Percentiles rank a stretch among this genome's conserved stretches.
Evolutionary conservation across 2,888 invertebrate genomes (phyloP).

Genomic region (Aethes cnicana): DNA sequence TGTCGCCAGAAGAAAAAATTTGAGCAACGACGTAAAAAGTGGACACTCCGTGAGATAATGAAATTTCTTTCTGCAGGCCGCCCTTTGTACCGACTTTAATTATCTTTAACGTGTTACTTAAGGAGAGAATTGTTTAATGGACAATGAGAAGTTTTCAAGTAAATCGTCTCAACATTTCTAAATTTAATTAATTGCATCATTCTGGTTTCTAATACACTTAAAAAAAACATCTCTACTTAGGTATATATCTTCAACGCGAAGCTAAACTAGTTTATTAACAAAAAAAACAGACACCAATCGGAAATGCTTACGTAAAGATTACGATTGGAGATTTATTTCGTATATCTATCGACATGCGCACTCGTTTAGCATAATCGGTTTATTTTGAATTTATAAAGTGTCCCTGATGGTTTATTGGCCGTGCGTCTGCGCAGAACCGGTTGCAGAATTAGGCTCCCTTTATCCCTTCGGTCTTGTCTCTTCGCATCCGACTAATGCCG

Average conservation of each 20-base stretch:
- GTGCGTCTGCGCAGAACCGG: slow-evolving; percentile 48
- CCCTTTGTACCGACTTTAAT: slow-evolving; percentile 42
- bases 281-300: slow-evolving; percentile 24
- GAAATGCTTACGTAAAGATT: slow-evolving; percentile 29
- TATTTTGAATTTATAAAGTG: slow-evolving; percentile 59
- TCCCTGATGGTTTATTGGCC: slow-evolving; percentile 47
- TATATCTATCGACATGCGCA: slow-evolving; percentile 49
- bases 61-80: slow-evolving; percentile 57
- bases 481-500: slow-evolving; percentile 16
- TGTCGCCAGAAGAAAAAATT: slow-evolving; percentile 67
- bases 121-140: slow-evolving; percentile 19
- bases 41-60: slow-evolving; percentile 61
- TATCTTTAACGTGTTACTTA: slow-evolving; percentile 20
- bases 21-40: slow-evolving; percentile 61
- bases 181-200: slow-evolving; percentile 7
- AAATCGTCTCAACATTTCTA: background rate
- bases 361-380: slow-evolving; percentile 66
- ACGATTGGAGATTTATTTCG: slow-evolving; percentile 30
- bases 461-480: slow-evolving; percentile 32
- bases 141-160: slow-evolving; percentile 8
- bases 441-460: slow-evolving; percentile 46
- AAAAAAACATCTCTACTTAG: too few relatives aligned
- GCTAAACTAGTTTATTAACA: slow-evolving; percentile 21
- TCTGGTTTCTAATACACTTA: too few relatives aligned
- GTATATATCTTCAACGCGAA: too few relatives aligned